Evolutionary conservation across 2,113 vertebrate genomes (phyloP), one percentile per base, ranked within the genome.

Genomic region (Ochotona curzoniae): DNA sequence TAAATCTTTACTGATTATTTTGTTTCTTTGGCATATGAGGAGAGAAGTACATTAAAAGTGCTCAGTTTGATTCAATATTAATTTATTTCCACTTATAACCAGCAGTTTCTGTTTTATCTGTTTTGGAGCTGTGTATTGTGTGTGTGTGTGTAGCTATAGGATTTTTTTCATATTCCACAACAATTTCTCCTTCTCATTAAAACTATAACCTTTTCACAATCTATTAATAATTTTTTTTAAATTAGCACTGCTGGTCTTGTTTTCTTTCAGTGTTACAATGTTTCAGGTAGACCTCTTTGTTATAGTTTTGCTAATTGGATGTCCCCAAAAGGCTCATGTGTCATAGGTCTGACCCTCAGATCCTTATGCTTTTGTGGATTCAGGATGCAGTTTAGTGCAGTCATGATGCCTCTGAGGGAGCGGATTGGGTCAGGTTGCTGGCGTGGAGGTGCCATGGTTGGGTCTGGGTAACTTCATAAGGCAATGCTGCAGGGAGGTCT

Each of bases 111-210:
- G n/a, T 38, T 70, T 61, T 69, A 28, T 30, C 7, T 84, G 51
- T 95, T 83, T 51, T 44, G 38, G 38, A 32, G 7, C 32, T 87
- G 8, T 91, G n/a, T 84, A 44, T 3, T 44, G 38, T 44, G 38
- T 44, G 38, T 88, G 30, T 74, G 54, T 61, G 60, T 8, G 57
- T 57, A 90, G 57, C 57, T 74, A 81, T 17, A 35, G 60, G 30
- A 74, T 67, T 90, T 6, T 44, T 49, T 88, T 92, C 80, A 60
- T 54, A 80, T 81, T 93, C 20, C 26, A 10, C 8, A 63, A 51
- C 38, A 60, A 38, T n/a, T 74, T 92, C 67, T 75, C 35, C 28
- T 83, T 79, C 70, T 79, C 47, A 83, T 66, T 83, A 69, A 86
- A 44, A 17, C 63, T 85, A 38, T 74, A 81, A 10, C 47, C 23